A percentile compares a stretch with the other conserved stretches of the same genome.
phyloP scores from a whole-genome alignment of 2,888 invertebrate species.

The Arge pagana region DNA sequence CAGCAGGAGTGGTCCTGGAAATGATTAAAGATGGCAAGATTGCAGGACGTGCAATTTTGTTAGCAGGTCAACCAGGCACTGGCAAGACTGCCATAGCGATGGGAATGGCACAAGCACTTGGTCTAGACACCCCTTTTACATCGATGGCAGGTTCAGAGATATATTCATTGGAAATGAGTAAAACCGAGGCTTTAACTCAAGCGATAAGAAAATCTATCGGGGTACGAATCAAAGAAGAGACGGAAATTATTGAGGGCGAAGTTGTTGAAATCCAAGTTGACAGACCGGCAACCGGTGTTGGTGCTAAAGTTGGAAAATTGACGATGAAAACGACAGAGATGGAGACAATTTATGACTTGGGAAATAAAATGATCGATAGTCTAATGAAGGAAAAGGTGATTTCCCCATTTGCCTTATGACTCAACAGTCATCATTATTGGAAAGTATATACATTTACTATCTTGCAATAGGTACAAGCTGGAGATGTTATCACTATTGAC shows the following conservation, averaged over 20 bases:
- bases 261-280: slow-evolving; percentile 98
- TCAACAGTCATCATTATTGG: too few species aligned
- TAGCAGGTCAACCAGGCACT: slow-evolving; percentile 97
- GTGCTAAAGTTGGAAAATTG: slow-evolving; percentile 87
- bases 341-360: slow-evolving; percentile 99
- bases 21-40: slow-evolving; percentile 99
- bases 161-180: slow-evolving; percentile 98
- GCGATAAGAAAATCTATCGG: slow-evolving; percentile 97
- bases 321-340: slow-evolving; percentile 99
- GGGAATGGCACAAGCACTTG: slow-evolving; percentile 91
- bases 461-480: slow-evolving; percentile 77
- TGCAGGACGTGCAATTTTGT: slow-evolving; percentile 90
- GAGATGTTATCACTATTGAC: slow-evolving; percentile 98
- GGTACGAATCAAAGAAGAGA: slow-evolving; percentile 95
- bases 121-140: slow-evolving; percentile 96
- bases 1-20: slow-evolving; percentile 92
- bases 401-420: too few species aligned
- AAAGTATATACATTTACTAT: neutral
- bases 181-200: slow-evolving; percentile 97
- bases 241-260: slow-evolving; percentile 98
- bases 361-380: slow-evolving; percentile 97
- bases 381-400: slow-evolving; percentile 92
- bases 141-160: slow-evolving; percentile 99
- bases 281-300: slow-evolving; percentile 87
- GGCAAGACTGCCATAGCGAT: slow-evolving; percentile 99